Base-by-base conservation (phyloP, 2,797 vertebrate species). In the Sebastes matsubarae region DNA sequence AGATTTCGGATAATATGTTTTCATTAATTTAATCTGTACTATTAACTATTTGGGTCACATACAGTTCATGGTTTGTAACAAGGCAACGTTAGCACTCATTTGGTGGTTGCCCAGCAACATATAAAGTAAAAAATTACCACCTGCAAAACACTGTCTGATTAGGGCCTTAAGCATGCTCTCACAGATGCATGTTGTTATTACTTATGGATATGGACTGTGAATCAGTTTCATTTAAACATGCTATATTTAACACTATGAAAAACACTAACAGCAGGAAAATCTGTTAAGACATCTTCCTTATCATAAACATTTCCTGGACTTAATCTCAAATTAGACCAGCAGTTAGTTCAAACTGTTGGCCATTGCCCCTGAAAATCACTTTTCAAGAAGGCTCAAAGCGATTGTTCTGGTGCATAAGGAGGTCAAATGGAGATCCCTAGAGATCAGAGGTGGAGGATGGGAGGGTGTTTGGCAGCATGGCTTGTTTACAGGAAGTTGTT, bases 401-500 rank as follows among this genome's bases (percentile, higher is more conserved):
- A 90, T 88, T 88, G 87, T 88, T 90, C 59, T 86, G 80, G 84
- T 92, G 91, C 87, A 89, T 65, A 77, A 84, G 54, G 82, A 90
- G 94, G 93, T 94, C 92, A 93, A 92, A 89, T 24, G 57, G 80
- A 92, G 87, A 93, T 90, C 90, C 83, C 67, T 32, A 68, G 86
- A 88, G 90, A 92, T 91, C 91, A 93, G 91, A 92, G 92, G 88
- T 91, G 89, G 88, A 91, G 87, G 88, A 89, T 93, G 90, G 94
- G 93, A 91, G 89, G 87, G 87, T 87, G 86, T 89, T 88, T 89
- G 86, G 90, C 92, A 91, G 89, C 80, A 60, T 84, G 86, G 72
- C 89, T 94, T 95, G 94, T 96, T 96, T 96, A 96, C 94, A 96
- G 94, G 94, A 97, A 96, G 93, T 88, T 94, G 88, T 95, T 95